These are phyloP conservation scores for Diplodus sargus DNA, from an alignment of 2,797 vertebrate species.

Conservation along the genomic window DNA sequence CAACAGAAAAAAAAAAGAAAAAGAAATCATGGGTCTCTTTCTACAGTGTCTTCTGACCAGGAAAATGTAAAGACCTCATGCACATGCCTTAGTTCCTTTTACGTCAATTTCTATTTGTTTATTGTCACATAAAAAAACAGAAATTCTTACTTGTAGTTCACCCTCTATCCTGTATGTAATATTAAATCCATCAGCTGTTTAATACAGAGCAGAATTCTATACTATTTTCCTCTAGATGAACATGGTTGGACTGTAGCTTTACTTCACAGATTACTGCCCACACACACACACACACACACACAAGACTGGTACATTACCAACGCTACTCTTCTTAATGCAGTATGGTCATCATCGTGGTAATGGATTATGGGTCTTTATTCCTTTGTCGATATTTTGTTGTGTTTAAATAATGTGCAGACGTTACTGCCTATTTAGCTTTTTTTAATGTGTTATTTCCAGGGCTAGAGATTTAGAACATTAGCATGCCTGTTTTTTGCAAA, in stretches of 20 bases:
- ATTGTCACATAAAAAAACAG: slow-evolving; percentile 47
- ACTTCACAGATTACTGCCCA: slow-evolving; percentile 75
- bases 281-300: slow-evolving; percentile 51
- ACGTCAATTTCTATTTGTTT: slow-evolving; percentile 31
- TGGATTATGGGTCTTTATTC: slow-evolving; percentile 80
- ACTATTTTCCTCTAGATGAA: slow-evolving; percentile 67
- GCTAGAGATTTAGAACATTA: slow-evolving; percentile 78
- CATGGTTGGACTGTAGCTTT: slow-evolving; percentile 78
- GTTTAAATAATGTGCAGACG: slow-evolving; percentile 89
- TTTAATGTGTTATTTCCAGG: slow-evolving; percentile 74
- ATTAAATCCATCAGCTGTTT: slow-evolving; percentile 42
- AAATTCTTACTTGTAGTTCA: slow-evolving; percentile 53
- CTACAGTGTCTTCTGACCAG: slow-evolving; percentile 89
- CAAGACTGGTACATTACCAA: slow-evolving; percentile 57
- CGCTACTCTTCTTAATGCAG: slow-evolving; percentile 73
- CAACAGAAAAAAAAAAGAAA: slow-evolving; percentile 72
- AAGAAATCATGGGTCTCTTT: slow-evolving; percentile 77
- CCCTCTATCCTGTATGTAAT: slow-evolving; percentile 57
- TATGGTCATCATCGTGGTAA: slow-evolving; percentile 69
- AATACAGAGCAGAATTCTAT: slow-evolving; percentile 41
- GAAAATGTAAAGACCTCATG: slow-evolving; percentile 84
- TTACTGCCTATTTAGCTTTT: slow-evolving; percentile 86
- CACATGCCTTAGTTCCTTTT: slow-evolving; percentile 84
- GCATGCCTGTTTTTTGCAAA: slow-evolving; percentile 87
- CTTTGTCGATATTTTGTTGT: slow-evolving; percentile 79